Base-by-base conservation (phyloP, 1,140 invertebrate species). In the Oncopeltus fasciatus region DNA sequence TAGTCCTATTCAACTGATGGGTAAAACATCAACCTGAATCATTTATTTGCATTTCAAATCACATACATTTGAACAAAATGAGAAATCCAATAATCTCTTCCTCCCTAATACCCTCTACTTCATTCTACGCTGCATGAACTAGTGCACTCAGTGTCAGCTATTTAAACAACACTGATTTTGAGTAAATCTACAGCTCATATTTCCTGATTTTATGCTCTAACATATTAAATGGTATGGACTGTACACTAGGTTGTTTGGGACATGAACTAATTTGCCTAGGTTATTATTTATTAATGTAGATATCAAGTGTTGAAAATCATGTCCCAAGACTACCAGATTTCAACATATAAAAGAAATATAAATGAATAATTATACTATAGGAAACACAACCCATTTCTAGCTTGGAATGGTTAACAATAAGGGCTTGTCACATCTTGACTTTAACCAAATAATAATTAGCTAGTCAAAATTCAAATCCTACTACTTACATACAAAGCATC, bases 181-280 rank as follows among this genome's bases (percentile, higher is more conserved):
- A 24, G 24, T 53, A 53, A 53, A 24, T 53, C 31, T 18, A 53
- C 26, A 53, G 49, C 49, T 53, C 49, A 53, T 53, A 53, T 53
- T 26, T 11, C 26, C 24, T 53, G 24, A 24, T 16, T 24, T 53
- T 53, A 20, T 53, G 49, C 49, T 9, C 31, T 38, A 38, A 14
- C 5, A 14, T 38, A 38, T 38, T 38, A 8, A 38, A 14, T 38
- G 14, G 24, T 53, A 53, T 16, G 24, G 49, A 24, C 49, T 53
- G 49, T 24, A 24, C 49, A 53, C 49, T 53, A 53, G n/a, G 49
- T 24, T 53, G 49, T 24, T 24, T 26, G 49, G 49, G 49, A 53
- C 49, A 21, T 14, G 14, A 24, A 9, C 49, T 53, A 53, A 53
- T 38, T 38, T 38, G 31, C 5, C 31, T 38, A 38, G 12, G 14